These are phyloP conservation scores for Stenolophus ochropezus DNA, from an alignment of 2,888 invertebrate genomes.

Conservation along the genomic window DNA sequence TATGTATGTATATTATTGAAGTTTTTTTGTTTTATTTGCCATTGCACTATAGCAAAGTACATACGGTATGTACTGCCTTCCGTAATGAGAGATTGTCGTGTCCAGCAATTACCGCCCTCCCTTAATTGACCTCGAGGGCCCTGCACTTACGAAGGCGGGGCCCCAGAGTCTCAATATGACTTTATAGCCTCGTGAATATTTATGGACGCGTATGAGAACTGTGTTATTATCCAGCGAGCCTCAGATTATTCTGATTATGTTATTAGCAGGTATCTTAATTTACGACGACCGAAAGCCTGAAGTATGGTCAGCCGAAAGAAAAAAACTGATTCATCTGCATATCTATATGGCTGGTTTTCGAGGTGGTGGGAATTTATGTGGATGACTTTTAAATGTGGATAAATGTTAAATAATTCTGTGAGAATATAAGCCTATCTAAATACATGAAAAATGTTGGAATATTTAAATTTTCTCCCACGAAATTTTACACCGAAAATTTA, in stretches of 20 bases:
- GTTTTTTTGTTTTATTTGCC: too few relatives aligned
- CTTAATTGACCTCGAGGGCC: background rate
- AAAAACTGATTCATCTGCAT: slow-evolving; percentile 28
- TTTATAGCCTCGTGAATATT: slow-evolving; percentile 57
- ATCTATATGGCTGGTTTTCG: slow-evolving; percentile 20
- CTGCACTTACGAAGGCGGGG: slow-evolving; percentile 5
- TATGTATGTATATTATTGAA: too few relatives aligned
- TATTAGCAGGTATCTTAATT: slow-evolving; percentile 59
- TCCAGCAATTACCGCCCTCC: background rate
- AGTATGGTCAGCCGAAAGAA: slow-evolving; percentile 12
- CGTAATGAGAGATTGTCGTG: background rate
- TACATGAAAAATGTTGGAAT: background rate
- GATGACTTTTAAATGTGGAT: slow-evolving; percentile 1
- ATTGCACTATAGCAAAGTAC: background rate
- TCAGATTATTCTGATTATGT: slow-evolving; percentile 59
- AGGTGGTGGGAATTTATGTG: slow-evolving; percentile 8
- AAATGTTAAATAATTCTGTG: background rate
- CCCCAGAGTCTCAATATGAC: slow-evolving; percentile 18
- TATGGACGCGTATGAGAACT: slow-evolving; percentile 56
- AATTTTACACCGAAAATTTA: too few relatives aligned
- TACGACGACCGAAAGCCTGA: slow-evolving; percentile 29
- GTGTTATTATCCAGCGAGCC: slow-evolving; percentile 44
- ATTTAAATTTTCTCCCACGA: background rate
- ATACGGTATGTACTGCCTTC: background rate
- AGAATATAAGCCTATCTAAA: background rate